A percentile compares a stretch with the other conserved stretches of the same genome.
These are phyloP conservation scores for Lycaena phlaeas DNA, from an alignment of 2,888 invertebrate genomes.

Conservation along the genomic window DNA sequence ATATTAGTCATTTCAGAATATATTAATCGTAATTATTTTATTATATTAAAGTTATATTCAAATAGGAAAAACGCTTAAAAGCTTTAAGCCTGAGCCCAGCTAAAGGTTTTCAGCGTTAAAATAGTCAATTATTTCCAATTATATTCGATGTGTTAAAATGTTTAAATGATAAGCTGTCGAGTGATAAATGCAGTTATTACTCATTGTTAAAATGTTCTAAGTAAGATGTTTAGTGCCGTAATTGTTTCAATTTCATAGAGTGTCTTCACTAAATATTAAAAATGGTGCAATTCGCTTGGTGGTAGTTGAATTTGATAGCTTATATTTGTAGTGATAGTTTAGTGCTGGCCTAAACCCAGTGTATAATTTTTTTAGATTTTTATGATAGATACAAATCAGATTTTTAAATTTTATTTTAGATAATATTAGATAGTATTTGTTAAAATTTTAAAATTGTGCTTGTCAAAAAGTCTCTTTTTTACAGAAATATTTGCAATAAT, in stretches of 20 bases:
- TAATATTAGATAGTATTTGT: too few species aligned
- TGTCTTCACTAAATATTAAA: not conserved
- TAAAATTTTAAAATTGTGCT: too few species aligned
- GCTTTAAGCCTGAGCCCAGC: conserved; percentile 66
- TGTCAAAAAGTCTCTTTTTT: too few species aligned
- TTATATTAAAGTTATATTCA: conserved; percentile 10
- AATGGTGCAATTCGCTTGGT: not conserved
- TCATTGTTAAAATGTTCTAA: not conserved
- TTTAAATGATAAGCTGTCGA: not conserved
- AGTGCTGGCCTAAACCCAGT: conserved; percentile 8
- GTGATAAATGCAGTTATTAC: not conserved
- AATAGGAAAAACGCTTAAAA: conserved; percentile 42
- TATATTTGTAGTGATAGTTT: not conserved
- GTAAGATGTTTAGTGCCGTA: not conserved
- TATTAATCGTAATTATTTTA: not conserved
- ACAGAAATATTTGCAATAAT: too few species aligned
- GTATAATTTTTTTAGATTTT: not conserved
- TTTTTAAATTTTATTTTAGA: too few species aligned
- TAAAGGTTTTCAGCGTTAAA: conserved; percentile 61
- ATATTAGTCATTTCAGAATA: not conserved
- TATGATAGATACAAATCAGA: not conserved
- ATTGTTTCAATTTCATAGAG: not conserved
- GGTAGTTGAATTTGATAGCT: not conserved
- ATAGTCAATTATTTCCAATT: conserved; percentile 39
- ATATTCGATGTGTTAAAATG: not conserved